phyloP scores from a whole-genome alignment of 2,888 invertebrate species.

The Parasteatoda lunata region DNA sequence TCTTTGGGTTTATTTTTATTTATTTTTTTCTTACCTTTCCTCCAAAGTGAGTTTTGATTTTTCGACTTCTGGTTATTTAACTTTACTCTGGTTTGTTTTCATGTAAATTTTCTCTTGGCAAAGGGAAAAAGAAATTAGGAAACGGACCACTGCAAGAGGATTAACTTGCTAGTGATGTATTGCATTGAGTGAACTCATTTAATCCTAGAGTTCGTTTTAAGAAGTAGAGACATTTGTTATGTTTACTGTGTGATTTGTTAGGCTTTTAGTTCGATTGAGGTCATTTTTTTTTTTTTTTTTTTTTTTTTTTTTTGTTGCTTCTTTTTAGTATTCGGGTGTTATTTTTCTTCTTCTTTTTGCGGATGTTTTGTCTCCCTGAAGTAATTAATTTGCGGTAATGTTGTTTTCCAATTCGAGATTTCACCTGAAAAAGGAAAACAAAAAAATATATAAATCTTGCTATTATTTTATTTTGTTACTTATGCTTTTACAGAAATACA shows the following conservation, averaged over 20 bases:
- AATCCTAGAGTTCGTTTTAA: neutral
- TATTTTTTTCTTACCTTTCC: constrained; percentile 1
- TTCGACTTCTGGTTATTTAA: neutral
- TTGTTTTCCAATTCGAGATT: too few relatives aligned
- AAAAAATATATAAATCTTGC: too few relatives aligned
- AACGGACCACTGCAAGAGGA: neutral
- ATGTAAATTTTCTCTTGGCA: neutral
- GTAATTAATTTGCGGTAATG: too few relatives aligned
- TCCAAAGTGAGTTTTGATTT: constrained; percentile 11
- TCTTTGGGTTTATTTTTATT: neutral
- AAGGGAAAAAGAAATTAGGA: constrained; percentile 6
- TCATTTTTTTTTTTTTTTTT: too few relatives aligned
- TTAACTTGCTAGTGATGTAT: neutral
- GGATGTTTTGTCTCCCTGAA: too few relatives aligned
- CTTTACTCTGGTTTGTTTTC: neutral
- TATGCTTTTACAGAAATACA: too few relatives aligned
- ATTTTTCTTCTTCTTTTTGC: too few relatives aligned
- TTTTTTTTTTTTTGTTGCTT: too few relatives aligned
- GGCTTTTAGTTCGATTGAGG: too few relatives aligned
- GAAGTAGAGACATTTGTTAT: neutral
- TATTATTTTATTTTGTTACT: too few relatives aligned
- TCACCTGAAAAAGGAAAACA: too few relatives aligned
- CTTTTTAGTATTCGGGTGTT: too few relatives aligned
- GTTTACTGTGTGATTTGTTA: neutral
- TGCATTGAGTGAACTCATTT: neutral